These are phyloP conservation scores for Vanacampus margaritifer DNA, from an alignment of 2,113 vertebrate species.

Conservation along the genomic window DNA sequence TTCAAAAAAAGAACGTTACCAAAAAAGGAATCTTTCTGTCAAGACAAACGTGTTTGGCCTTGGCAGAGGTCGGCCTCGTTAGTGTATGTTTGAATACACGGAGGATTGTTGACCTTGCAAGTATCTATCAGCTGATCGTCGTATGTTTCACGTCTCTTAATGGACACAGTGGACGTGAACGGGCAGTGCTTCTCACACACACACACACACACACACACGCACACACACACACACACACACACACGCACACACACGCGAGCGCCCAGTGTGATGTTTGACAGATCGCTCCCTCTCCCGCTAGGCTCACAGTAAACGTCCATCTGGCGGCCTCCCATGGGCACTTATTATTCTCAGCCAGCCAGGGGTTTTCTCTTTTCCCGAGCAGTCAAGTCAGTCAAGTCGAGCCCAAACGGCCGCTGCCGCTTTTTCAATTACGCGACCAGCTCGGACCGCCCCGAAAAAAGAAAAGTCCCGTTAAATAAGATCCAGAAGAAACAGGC, in stretches of 20 bases:
- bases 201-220: constrained; percentile 37
- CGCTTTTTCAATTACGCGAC: constrained; percentile 54
- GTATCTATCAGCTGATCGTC: constrained; percentile 26
- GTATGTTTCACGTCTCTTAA: constrained; percentile 51
- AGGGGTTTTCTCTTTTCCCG: constrained; percentile 67
- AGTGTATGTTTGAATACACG: constrained; percentile 10
- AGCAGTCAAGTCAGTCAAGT: constrained; percentile 58
- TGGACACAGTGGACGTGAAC: constrained; percentile 59
- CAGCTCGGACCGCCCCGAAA: constrained; percentile 14
- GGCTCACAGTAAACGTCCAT: constrained; percentile 75
- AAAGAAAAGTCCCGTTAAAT: constrained; percentile 15
- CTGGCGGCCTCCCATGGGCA: constrained; percentile 74
- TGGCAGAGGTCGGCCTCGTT: background rate
- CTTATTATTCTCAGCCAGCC: constrained; percentile 76
- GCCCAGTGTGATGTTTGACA: constrained; percentile 72
- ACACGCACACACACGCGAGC: constrained; percentile 14
- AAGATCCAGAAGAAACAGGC: background rate
- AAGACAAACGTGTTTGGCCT: background rate
- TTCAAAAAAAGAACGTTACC: background rate
- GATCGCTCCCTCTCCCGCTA: constrained; percentile 68
- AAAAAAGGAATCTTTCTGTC: background rate
- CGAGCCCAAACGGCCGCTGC: constrained; percentile 50
- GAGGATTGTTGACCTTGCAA: constrained; percentile 49
- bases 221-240: too few species aligned
- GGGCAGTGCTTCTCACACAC: constrained; percentile 35